phyloP scores from a whole-genome alignment of 2,797 vertebrate species.

The Psittacula derbiana region DNA sequence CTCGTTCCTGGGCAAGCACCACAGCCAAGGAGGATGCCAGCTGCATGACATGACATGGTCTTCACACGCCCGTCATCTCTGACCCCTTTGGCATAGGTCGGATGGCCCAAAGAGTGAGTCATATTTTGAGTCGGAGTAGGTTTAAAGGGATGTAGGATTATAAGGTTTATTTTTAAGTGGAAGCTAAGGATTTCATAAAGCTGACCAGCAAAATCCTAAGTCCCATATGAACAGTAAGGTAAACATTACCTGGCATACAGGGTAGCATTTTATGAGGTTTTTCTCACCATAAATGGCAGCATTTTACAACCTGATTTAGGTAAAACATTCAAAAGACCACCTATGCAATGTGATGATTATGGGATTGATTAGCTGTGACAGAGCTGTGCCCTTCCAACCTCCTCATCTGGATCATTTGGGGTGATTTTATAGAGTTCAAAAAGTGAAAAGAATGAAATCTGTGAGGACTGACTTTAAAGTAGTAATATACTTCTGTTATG shows the following conservation, averaged over 20 bases:
- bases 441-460: background rate
- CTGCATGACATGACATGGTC: rapidly evolving
- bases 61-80: background rate
- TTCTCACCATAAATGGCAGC: slow-evolving; percentile 64
- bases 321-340: slow-evolving; percentile 63
- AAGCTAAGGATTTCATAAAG: slow-evolving; percentile 23
- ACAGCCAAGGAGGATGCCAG: background rate
- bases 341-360: background rate
- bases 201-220: slow-evolving; percentile 41
- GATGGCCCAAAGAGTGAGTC: background rate
- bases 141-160: background rate
- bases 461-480: background rate
- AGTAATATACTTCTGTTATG: background rate
- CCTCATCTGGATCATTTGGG: background rate
- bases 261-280: slow-evolving; percentile 62
- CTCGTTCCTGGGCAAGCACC: background rate
- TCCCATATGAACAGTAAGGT: slow-evolving; percentile 16
- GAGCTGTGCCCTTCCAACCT: background rate
- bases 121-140: background rate
- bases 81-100: background rate
- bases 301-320: slow-evolving; percentile 61
- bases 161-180: slow-evolving; percentile 10
- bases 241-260: slow-evolving; percentile 57
- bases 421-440: background rate
- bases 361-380: background rate